Percentiles rank a stretch among this genome's conserved stretches.
Evolutionary conservation across 1,140 invertebrate genomes (phyloP).

Genomic region (Lerema accius): DNA sequence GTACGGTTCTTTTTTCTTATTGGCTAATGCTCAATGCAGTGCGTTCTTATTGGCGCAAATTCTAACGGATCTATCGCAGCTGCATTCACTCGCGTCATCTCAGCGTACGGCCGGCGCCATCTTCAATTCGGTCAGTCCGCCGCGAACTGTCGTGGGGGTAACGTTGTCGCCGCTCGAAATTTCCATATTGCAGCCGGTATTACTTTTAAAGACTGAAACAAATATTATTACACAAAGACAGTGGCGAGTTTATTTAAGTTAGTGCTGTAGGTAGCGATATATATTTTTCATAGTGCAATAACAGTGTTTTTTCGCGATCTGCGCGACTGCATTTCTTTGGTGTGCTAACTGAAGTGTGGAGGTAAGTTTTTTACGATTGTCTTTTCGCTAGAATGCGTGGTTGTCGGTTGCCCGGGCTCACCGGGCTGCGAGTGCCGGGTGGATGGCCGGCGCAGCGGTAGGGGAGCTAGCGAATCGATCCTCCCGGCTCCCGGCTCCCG

Average conservation of each 20-base stretch:
- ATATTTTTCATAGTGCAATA: constrained; percentile 54
- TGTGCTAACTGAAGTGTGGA: constrained; percentile 67
- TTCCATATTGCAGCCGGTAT: too few species aligned
- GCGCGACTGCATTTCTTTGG: constrained; percentile 68
- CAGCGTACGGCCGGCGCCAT: constrained; percentile 56
- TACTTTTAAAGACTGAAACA: constrained; percentile 39
- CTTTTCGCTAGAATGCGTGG: constrained; percentile 56
- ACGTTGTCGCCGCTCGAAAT: constrained; percentile 42
- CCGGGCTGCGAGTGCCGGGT: constrained; percentile 37
- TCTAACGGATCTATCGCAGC: constrained; percentile 50
- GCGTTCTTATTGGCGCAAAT: constrained; percentile 52
- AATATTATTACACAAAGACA: constrained; percentile 47
- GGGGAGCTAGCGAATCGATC: constrained; percentile 71
- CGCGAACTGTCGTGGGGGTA: constrained; percentile 65
- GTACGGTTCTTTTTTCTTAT: constrained; percentile 44
- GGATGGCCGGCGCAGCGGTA: constrained; percentile 50
- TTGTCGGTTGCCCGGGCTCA: constrained; percentile 44
- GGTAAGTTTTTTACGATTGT: constrained; percentile 70
- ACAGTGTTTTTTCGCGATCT: constrained; percentile 68
- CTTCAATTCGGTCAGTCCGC: constrained; percentile 70
- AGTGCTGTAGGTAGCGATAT: constrained; percentile 48
- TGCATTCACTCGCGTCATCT: constrained; percentile 63
- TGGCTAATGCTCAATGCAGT: constrained; percentile 40
- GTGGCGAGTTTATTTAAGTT: constrained; percentile 65
- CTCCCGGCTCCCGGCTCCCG: constrained; percentile 50